Base-by-base conservation (phyloP, 1,140 invertebrate genomes). In the Melitaea cinxia region DNA sequence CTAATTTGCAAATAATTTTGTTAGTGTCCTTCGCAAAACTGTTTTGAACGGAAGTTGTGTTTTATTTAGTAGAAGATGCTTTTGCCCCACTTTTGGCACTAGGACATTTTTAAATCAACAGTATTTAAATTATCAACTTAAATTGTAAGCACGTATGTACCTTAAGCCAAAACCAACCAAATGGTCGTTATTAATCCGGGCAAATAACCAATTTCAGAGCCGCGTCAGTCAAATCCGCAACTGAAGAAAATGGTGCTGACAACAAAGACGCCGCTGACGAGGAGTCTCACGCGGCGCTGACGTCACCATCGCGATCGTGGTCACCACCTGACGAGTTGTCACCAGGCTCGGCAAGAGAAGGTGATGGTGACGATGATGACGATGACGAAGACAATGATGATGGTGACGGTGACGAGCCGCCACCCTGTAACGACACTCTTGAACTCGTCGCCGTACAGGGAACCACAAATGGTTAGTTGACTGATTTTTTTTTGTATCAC, bases 301-400 rank as follows among this genome's bases (percentile, higher is more conserved):
- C 39, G 24, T 58, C 50, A 5, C 52, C 55, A 49, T 7, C 33
- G 62, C 52, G 47, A 30, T 65, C 67, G 55, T 73, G 63, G 58
- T 66, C 63, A 68, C 81, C 78, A 1, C 78, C 78, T 7, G 82
- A 87, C 57, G 85, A 81, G 33, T 74, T 89, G 52, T 88, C 84
- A 0, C 85, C 85, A 0, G 85, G 85, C 42, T 83, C 82, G 1
- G 78, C 61, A 2, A 63, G 58, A 5, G 77, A 83, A 0, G 77
- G 80, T 1, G 75, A 79, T 10, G 75, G 72, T 1, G 77, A 77
- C 6, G 63, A 69, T n/a, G n/a, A n/a, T n/a, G n/a, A 78, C 1
- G 78, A 84, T 0, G 78, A 82, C 2, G 75, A 80, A 12, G 74
- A 75, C 1, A 75, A 77, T 6, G 61, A 70, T 0, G 62, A 83